phyloP scores from a whole-genome alignment of 2,888 invertebrate species.

The Lasioglossum malachurum region DNA sequence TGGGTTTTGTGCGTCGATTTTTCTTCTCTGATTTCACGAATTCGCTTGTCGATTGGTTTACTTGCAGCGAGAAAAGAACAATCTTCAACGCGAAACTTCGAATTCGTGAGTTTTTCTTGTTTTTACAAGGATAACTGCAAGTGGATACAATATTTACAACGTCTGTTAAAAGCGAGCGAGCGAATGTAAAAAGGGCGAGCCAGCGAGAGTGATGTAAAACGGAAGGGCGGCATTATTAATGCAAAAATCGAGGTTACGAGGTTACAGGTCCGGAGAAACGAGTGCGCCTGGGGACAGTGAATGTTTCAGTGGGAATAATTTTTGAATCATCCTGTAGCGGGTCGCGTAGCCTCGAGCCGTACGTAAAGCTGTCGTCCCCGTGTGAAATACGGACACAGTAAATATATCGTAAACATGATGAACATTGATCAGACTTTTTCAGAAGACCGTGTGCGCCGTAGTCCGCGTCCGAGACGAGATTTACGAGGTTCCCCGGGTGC shows the following conservation, averaged over 20 bases:
- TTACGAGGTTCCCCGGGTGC: background rate
- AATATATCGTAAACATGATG: conserved; percentile 22
- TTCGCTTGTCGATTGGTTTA: background rate
- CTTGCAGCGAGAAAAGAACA: background rate
- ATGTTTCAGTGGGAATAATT: conserved; percentile 4
- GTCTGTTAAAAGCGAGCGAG: background rate
- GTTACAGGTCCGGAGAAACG: background rate
- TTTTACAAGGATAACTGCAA: too few species aligned
- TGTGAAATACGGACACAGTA: conserved; percentile 6
- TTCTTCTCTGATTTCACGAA: background rate
- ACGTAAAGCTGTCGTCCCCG: conserved; percentile 12
- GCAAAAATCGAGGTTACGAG: background rate
- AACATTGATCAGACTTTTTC: conserved; percentile 10
- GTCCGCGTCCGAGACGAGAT: background rate
- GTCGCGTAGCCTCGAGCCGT: background rate
- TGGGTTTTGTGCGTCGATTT: background rate
- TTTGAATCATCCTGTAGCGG: conserved; percentile 8
- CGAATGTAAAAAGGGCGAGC: background rate
- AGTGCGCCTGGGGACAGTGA: background rate
- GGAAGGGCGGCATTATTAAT: background rate
- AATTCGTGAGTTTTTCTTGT: too few species aligned
- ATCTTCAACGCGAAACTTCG: background rate
- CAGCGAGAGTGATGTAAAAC: background rate
- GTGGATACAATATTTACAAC: too few species aligned
- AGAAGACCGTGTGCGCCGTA: background rate